A percentile compares a stretch with the other conserved stretches of the same genome.
Conservation (phyloP, 2,113 vertebrate genomes). For the Chamaea fasciata region DNA sequence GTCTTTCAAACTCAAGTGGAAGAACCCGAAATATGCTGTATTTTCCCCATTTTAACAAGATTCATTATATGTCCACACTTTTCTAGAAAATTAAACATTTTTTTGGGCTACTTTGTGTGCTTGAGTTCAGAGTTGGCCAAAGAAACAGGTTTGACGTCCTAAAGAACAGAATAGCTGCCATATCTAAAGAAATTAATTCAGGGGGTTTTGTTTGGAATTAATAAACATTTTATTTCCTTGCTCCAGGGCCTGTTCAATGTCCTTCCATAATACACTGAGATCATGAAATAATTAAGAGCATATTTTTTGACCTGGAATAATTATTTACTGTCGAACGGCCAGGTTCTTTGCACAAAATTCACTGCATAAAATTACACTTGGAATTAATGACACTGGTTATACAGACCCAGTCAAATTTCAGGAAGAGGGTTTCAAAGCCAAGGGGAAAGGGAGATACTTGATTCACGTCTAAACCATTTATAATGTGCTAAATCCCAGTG, state of each 20-base stretch:
- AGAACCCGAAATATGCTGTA: not conserved
- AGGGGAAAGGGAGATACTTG: not conserved
- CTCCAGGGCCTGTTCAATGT: not conserved
- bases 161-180: not conserved
- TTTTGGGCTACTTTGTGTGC: not conserved
- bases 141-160: not conserved
- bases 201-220: not conserved
- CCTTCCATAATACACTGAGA: conserved; percentile 6
- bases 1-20: not conserved
- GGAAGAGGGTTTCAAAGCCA: not conserved
- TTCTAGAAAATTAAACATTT: not conserved
- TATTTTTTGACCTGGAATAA: conserved; percentile 28
- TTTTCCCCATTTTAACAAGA: not conserved
- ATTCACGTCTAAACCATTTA: not conserved
- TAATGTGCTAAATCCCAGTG: not conserved
- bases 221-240: not conserved
- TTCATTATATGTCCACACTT: not conserved
- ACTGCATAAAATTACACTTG: not conserved
- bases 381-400: not conserved
- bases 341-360: not conserved
- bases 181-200: conserved; percentile 1
- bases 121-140: not conserved
- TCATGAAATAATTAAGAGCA: conserved; percentile 32
- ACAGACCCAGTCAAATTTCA: not conserved
- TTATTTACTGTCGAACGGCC: not conserved